Conservation (phyloP, 2,888 invertebrate genomes). For the Amiota communis region DNA sequence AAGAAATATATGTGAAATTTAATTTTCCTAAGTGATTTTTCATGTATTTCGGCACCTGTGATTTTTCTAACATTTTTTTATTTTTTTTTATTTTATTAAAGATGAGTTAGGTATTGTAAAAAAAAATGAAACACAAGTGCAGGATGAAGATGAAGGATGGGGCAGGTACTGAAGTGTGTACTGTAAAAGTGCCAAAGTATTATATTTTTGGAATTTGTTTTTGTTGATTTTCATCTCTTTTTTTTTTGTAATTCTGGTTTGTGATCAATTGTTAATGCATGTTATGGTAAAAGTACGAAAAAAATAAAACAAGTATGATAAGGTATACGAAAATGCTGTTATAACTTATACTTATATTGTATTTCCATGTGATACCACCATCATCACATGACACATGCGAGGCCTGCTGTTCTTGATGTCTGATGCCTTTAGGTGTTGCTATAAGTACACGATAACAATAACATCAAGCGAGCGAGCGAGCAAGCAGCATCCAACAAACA, state of each 20-base stretch:
- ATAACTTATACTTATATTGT: background rate
- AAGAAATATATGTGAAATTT: conserved; percentile 56
- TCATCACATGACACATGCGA: background rate
- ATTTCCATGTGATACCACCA: background rate
- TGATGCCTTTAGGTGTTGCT: background rate
- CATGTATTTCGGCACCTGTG: conserved; percentile 68
- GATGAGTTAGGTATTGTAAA: no score
- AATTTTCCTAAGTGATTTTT: conserved; percentile 66
- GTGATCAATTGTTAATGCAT: conserved; percentile 62
- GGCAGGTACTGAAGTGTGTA: background rate
- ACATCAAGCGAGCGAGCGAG: background rate
- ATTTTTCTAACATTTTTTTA: conserved; percentile 50
- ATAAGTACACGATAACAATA: background rate
- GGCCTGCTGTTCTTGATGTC: background rate
- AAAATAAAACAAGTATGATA: background rate
- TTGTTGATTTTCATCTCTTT: conserved; percentile 43
- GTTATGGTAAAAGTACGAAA: conserved; percentile 16
- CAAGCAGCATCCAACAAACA: background rate
- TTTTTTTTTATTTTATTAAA: conserved; percentile 35
- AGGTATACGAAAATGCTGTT: conserved; percentile 1
- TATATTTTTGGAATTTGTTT: no score
- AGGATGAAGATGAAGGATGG: no score
- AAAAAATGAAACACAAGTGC: no score
- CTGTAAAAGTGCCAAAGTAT: no score
- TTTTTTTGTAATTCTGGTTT: conserved; percentile 32